phyloP scores from a whole-genome alignment of 2,888 invertebrate species.

The Adela reaumurella region DNA sequence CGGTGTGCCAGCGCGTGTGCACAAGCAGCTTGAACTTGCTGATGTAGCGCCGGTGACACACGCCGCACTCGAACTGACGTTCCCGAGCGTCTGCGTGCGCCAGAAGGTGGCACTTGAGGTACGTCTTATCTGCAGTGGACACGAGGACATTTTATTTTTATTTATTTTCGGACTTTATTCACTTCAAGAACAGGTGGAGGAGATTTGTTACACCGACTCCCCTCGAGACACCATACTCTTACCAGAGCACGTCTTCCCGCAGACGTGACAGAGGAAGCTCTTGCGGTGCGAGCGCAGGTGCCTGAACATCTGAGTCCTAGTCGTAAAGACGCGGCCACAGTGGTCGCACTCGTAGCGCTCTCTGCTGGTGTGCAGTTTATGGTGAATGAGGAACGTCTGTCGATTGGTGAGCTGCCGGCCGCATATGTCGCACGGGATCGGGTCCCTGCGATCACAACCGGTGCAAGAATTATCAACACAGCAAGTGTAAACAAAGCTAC shows the following conservation, averaged over 20 bases:
- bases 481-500: no score
- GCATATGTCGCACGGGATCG: neutral
- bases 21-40: neutral
- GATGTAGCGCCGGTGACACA: neutral
- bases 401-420: neutral
- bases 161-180: no score
- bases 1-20: neutral
- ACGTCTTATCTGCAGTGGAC: neutral
- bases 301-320: neutral
- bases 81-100: neutral
- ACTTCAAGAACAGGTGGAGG: no score
- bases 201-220: no score
- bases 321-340: neutral
- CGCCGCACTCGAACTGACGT: neutral
- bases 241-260: neutral
- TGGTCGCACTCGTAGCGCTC: neutral
- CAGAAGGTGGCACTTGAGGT: neutral
- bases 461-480: no score
- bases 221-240: no score
- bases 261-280: neutral
- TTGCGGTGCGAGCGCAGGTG: neutral
- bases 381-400: neutral
- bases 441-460: no score
- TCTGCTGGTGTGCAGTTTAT: neutral
- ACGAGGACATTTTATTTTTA: no score